These are phyloP conservation scores for Poicephalus meyeri DNA, from an alignment of 2,113 vertebrate genomes.

Conservation along the genomic window DNA sequence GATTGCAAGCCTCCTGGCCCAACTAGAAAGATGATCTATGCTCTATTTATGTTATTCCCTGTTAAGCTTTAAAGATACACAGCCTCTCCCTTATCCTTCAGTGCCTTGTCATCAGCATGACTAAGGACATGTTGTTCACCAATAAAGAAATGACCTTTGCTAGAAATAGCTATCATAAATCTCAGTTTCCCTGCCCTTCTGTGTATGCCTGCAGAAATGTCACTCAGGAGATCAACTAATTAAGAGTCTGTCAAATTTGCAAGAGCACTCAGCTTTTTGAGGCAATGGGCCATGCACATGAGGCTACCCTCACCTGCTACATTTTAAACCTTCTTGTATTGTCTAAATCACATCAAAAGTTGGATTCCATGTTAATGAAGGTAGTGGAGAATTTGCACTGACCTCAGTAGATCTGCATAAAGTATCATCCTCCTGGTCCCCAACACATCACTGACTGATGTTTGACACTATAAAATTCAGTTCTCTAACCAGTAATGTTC, in stretches of 20 bases:
- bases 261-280: neutral
- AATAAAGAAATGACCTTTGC: slow-evolving; percentile 57
- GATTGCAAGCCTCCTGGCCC: neutral
- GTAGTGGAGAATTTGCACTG: neutral
- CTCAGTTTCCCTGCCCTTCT: neutral
- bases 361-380: neutral
- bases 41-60: neutral
- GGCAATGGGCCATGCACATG: neutral
- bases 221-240: slow-evolving; percentile 13
- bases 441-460: neutral
- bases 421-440: neutral
- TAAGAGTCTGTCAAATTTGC: neutral
- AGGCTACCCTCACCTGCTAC: neutral
- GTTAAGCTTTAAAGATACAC: neutral
- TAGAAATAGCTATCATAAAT: slow-evolving; percentile 47
- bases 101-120: neutral
- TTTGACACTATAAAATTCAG: neutral
- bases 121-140: slow-evolving; percentile 43
- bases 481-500: neutral
- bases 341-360: neutral
- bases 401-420: neutral
- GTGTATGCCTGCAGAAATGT: slow-evolving; percentile 23
- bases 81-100: slow-evolving; percentile 19
- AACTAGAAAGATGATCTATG: neutral
- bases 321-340: neutral